These are phyloP conservation scores for Cricetomys ansorgei DNA, from an alignment of 2,113 vertebrate genomes.

Conservation along the genomic window DNA sequence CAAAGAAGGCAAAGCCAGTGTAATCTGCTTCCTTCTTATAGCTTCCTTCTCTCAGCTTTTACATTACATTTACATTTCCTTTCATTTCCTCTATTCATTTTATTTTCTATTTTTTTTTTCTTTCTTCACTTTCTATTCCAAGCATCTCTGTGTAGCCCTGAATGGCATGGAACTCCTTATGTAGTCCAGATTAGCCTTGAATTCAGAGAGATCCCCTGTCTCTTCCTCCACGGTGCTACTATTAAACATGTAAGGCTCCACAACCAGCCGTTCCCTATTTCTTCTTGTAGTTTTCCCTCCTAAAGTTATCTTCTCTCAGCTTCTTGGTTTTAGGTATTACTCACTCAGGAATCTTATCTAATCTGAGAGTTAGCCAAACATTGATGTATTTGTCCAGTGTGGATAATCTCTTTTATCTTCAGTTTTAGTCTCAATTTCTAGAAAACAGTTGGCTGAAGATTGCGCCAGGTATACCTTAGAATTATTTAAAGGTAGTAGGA, in stretches of 20 bases:
- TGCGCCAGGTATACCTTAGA: background rate
- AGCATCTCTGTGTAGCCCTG: background rate
- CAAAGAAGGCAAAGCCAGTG: background rate
- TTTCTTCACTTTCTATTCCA: background rate
- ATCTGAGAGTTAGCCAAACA: background rate
- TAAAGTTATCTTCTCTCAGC: background rate
- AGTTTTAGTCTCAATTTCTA: background rate
- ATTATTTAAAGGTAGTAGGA: background rate
- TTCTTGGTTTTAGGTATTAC: background rate
- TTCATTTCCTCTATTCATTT: background rate
- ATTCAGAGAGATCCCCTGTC: background rate
- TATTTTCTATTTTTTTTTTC: background rate
- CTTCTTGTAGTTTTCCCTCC: too few species aligned
- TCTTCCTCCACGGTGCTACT: background rate
- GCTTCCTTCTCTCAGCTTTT: background rate
- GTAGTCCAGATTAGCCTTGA: background rate
- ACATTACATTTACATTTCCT: background rate
- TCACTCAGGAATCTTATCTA: background rate
- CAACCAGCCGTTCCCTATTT: background rate
- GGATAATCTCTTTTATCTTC: background rate
- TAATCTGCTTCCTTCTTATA: background rate
- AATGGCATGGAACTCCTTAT: too few species aligned
- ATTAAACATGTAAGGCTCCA: background rate
- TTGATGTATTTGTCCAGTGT: background rate
- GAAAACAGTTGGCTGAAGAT: background rate